These are phyloP conservation scores for Anguilla anguilla DNA, from an alignment of 2,797 vertebrate genomes.

Conservation along the genomic window DNA sequence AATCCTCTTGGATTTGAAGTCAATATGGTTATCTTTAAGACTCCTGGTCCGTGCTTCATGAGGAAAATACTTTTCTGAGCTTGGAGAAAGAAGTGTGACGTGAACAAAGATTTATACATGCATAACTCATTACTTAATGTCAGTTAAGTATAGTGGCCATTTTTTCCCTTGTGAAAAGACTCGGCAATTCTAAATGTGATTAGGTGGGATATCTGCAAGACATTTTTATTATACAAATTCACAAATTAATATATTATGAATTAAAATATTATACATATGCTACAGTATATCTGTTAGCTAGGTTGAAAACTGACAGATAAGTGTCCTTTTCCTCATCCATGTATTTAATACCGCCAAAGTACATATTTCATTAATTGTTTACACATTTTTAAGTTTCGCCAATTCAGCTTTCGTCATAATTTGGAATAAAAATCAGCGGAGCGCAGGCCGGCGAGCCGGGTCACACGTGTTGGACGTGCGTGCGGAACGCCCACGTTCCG, in stretches of 20 bases:
- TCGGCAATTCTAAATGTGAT: background rate
- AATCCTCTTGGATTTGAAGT: background rate
- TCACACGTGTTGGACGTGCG: background rate
- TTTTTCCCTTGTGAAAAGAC: background rate
- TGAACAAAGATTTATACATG: background rate
- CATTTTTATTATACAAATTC: background rate
- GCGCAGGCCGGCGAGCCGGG: background rate
- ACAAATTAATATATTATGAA: background rate
- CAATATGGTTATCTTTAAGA: background rate
- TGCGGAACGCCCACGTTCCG: background rate
- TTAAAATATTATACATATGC: background rate
- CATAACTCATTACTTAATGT: background rate
- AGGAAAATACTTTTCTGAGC: background rate
- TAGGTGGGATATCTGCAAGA: background rate
- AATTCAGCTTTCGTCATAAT: background rate
- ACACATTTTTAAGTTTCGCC: background rate
- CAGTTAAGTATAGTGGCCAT: background rate
- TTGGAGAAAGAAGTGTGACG: background rate
- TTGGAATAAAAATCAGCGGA: background rate
- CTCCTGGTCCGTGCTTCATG: background rate
- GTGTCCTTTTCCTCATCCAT: background rate
- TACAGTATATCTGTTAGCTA: no score
- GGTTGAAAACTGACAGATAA: background rate
- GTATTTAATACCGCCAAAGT: background rate
- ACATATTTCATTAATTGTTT: background rate